Evolutionary conservation across 2,888 invertebrate species (phyloP).

Genomic region (Spilarctia lutea): DNA sequence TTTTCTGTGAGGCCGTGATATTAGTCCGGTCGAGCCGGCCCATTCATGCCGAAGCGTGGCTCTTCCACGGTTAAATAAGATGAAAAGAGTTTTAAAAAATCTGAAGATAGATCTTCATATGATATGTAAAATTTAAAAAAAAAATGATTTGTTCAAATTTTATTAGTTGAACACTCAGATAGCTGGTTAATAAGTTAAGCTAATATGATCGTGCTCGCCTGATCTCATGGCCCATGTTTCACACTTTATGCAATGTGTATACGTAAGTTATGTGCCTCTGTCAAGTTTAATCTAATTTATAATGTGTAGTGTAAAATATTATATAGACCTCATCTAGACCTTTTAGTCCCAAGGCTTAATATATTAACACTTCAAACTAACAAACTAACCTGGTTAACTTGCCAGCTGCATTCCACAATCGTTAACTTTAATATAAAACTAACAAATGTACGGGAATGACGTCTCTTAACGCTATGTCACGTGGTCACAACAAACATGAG

Average conservation of each 20-base stretch:
- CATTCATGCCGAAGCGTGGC: too few relatives aligned
- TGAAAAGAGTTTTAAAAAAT: too few relatives aligned
- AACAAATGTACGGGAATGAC: too few relatives aligned
- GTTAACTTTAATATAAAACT: too few relatives aligned
- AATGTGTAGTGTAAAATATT: neutral
- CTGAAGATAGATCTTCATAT: too few relatives aligned
- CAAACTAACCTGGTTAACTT: neutral
- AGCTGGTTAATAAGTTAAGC: neutral
- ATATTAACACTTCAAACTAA: neutral
- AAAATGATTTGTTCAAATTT: neutral
- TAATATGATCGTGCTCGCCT: neutral
- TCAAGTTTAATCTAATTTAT: neutral
- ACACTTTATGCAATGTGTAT: neutral
- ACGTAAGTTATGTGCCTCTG: neutral
- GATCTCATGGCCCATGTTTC: neutral
- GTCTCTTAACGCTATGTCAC: too few relatives aligned
- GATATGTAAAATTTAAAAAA: neutral
- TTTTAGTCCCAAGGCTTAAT: neutral
- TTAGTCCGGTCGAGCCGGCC: too few relatives aligned
- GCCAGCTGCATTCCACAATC: too few relatives aligned
- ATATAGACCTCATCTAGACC: neutral
- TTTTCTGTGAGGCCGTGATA: too few relatives aligned
- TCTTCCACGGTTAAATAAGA: too few relatives aligned
- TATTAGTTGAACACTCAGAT: neutral
- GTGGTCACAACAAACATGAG: too few relatives aligned